A percentile compares a stretch with the other conserved stretches of the same genome.
phyloP scores from a whole-genome alignment of 1,140 invertebrate species.

The Pantala flavescens region DNA sequence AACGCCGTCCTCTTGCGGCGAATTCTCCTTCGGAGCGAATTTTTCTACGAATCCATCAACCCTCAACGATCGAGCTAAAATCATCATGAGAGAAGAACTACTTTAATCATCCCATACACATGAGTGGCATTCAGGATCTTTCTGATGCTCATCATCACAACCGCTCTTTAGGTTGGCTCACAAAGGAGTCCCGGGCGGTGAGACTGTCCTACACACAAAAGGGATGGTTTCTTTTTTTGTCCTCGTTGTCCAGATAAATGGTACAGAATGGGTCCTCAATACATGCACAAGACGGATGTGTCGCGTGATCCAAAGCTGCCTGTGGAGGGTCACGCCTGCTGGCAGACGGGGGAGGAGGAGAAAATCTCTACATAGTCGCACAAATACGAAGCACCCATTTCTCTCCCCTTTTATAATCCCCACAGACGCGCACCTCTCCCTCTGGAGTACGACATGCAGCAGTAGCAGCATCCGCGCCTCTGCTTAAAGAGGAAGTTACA shows the following conservation, averaged over 20 bases:
- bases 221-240: not conserved
- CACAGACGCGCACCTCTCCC: not conserved
- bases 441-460: not conserved
- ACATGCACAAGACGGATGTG: not conserved
- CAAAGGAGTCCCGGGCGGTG: not conserved
- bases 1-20: too few species aligned
- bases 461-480: not conserved
- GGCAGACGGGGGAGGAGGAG: not conserved
- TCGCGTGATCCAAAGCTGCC: not conserved
- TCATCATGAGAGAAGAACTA: too few species aligned
- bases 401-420: not conserved
- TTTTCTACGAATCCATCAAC: too few species aligned
- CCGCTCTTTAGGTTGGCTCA: not conserved
- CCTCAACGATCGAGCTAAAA: too few species aligned
- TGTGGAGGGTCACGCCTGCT: not conserved
- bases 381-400: not conserved
- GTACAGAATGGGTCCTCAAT: constrained; percentile 1
- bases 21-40: too few species aligned
- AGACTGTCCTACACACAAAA: not conserved
- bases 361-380: constrained; percentile 3
- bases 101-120: too few species aligned
- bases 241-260: not conserved
- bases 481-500: constrained; percentile 6
- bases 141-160: not conserved
- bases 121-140: too few species aligned